Percentiles rank a stretch among this genome's conserved stretches.
Evolutionary conservation across 64 coral and sea anemone genomes (phyloP).

Genomic region (Platygyra sinensis): DNA sequence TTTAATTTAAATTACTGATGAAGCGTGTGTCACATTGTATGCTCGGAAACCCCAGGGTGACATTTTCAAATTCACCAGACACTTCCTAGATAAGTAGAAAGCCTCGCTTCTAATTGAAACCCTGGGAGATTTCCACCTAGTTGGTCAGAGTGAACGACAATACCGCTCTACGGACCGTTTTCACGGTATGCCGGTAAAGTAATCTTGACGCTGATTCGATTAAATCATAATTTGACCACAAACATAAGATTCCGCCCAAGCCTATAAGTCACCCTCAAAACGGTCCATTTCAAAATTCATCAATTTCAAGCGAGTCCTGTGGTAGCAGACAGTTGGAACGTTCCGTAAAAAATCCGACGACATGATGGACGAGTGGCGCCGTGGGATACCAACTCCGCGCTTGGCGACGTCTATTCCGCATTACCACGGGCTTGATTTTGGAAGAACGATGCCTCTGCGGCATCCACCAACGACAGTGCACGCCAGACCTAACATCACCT

Average conservation of each 20-base stretch:
- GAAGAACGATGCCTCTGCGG: constrained; percentile 77
- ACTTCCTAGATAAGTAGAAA: constrained; percentile 66
- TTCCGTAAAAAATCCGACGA: neutral
- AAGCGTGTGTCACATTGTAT: constrained; percentile 86
- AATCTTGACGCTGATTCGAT: neutral
- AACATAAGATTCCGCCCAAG: neutral
- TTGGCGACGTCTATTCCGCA: constrained; percentile 10
- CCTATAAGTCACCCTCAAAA: constrained; percentile 29
- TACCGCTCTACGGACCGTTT: neutral
- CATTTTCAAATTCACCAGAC: constrained; percentile 85
- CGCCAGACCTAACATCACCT: constrained; percentile 11
- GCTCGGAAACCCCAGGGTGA: constrained; percentile 43
- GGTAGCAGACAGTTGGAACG: constrained; percentile 2
- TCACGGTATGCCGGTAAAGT: neutral
- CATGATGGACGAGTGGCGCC: constrained; percentile 80
- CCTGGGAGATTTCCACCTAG: constrained; percentile 48
- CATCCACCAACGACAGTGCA: constrained; percentile 74
- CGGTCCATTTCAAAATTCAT: neutral
- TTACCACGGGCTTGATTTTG: constrained; percentile 70
- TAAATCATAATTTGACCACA: constrained; percentile 45
- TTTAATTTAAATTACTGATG: constrained; percentile 94
- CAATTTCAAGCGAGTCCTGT: neutral
- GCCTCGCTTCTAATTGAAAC: constrained; percentile 62
- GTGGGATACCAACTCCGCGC: constrained; percentile 67
- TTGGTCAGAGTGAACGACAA: constrained; percentile 8